Evolutionary conservation across 2,113 vertebrate species (phyloP), one percentile per base, ranked within the genome.

Genomic region (Emberiza fucata): DNA sequence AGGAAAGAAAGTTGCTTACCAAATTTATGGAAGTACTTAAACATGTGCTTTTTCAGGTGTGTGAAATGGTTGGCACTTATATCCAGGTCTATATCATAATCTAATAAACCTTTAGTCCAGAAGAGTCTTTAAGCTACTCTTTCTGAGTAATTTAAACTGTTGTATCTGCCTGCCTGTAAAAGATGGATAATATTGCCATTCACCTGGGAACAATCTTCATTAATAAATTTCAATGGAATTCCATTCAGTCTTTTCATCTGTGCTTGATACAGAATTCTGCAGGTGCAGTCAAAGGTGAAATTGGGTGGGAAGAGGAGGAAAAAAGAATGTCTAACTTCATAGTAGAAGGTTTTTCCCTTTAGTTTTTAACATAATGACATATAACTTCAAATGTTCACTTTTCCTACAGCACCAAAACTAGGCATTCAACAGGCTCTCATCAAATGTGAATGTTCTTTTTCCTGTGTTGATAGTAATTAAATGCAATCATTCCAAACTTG

Each of bases 101-200:
- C 88, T 93, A 94, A 94, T 96, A 96, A 97, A 87, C 66, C 78
- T 95, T 87, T 94, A 97, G 96, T 96, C 68, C 61, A 86, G 61
- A 94, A 66, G 63, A 88, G 50, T 91, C 76, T 96, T 97, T 95
- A 95, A 97, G 92, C 44, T 42, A 73, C 86, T 94, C 37, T 94
- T 88, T 95, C 78, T 91, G 69, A 97, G 79, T 73, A 86, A 72
- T 94, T 95, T 96, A 88, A 97, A 63, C 44, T 84, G 68, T 95
- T 95, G 86, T 83, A 92, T 90, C 88, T 95, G 66, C 85, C 71
- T 95, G 69, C 53, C 79, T 95, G 24, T 92, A 78, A 92, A 95
- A 96, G 88, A 96, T 94, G 90, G 79, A 89, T 93, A 56, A 63
- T 90, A 50, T 64, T 96, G 45, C 57, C 66, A 50, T 94, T 96